Conservation (phyloP, 2,113 vertebrate genomes). For the Chaetorhynchus papuensis region DNA sequence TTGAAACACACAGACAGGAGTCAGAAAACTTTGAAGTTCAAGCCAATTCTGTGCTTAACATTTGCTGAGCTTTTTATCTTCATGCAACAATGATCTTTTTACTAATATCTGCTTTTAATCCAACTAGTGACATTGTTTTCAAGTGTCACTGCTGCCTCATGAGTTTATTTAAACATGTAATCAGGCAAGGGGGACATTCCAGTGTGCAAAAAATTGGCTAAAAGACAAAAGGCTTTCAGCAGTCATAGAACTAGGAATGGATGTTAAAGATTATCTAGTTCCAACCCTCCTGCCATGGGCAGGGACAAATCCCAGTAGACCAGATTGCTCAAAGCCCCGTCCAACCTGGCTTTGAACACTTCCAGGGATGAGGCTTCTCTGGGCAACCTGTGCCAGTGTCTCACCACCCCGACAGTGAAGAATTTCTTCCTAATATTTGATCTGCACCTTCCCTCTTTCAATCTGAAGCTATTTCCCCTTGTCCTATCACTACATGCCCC, state of each 20-base stretch:
- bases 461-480: neutral
- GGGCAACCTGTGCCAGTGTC: neutral
- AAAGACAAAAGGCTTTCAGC: neutral
- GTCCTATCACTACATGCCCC: too few relatives aligned
- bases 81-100: neutral
- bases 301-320: neutral
- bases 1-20: neutral
- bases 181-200: neutral
- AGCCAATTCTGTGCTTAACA: neutral
- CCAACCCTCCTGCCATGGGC: neutral
- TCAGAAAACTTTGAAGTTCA: constrained; percentile 26
- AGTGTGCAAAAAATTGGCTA: neutral
- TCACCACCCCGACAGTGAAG: neutral
- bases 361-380: neutral
- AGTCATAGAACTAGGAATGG: neutral
- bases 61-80: constrained; percentile 14
- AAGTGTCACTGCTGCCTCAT: neutral
- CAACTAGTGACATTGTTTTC: neutral
- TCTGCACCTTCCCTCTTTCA: neutral
- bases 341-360: neutral
- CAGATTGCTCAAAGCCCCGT: neutral
- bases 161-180: neutral
- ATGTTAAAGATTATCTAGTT: neutral
- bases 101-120: neutral
- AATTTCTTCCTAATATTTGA: neutral